Evolutionary conservation across 2,113 vertebrate genomes (phyloP).

Genomic region (Ciconia stormi): DNA sequence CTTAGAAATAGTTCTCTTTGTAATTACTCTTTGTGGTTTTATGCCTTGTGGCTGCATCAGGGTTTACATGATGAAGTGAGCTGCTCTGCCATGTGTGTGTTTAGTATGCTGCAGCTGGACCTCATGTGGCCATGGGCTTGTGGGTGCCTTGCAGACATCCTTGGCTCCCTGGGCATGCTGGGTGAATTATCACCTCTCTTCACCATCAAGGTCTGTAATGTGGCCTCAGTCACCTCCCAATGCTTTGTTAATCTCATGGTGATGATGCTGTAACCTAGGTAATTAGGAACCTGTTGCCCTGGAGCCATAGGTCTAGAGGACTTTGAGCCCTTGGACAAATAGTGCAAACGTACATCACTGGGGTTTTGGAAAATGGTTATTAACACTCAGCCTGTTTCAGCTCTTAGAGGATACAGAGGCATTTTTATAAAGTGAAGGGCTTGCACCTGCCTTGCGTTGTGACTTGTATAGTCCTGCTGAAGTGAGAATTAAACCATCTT

Average conservation of each 20-base stretch:
- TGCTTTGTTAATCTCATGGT: neutral
- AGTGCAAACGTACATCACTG: neutral
- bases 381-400: neutral
- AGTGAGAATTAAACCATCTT: neutral
- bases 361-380: neutral
- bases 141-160: rapidly evolving
- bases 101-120: neutral
- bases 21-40: neutral
- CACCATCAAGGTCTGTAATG: rapidly evolving
- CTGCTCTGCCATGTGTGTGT: neutral
- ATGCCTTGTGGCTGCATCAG: neutral
- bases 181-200: neutral
- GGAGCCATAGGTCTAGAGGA: neutral
- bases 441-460: neutral
- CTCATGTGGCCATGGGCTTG: neutral
- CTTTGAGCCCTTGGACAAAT: neutral
- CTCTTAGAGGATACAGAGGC: neutral
- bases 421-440: neutral
- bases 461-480: neutral
- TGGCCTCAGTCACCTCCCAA: neutral
- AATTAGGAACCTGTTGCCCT: neutral
- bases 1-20: neutral
- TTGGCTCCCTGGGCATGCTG: neutral
- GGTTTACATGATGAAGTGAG: neutral
- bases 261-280: neutral